Evolutionary conservation across 2,888 invertebrate species (phyloP).

Genomic region (Slavum lentiscoides): DNA sequence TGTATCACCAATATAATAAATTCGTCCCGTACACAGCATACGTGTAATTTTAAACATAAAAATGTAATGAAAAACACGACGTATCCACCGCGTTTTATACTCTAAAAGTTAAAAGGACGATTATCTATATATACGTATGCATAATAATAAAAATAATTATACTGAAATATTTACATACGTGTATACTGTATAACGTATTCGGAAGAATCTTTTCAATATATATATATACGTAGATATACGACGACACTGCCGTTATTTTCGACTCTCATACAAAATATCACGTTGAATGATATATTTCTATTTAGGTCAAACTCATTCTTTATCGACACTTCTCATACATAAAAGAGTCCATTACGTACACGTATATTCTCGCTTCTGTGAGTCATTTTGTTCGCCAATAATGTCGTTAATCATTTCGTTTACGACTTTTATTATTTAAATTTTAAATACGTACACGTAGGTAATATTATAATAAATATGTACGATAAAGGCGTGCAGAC

Average conservation of each 20-base stretch:
- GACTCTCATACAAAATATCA: not conserved
- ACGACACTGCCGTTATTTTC: not conserved
- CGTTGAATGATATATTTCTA: not conserved
- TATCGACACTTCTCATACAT: not conserved
- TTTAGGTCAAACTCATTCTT: conserved; percentile 11
- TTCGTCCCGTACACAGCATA: no score
- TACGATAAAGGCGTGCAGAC: not conserved
- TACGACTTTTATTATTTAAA: not conserved
- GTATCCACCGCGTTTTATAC: no score
- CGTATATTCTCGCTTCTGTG: not conserved
- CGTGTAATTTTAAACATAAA: no score
- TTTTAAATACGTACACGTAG: not conserved
- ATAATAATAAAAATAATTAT: not conserved
- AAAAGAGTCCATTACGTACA: not conserved
- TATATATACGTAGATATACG: not conserved
- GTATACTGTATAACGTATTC: not conserved
- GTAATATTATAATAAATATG: not conserved
- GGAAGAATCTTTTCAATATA: not conserved
- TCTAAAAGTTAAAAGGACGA: no score
- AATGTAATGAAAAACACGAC: no score
- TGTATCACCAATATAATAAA: no score
- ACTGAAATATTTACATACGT: not conserved
- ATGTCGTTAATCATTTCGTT: conserved; percentile 2
- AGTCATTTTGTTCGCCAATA: conserved; percentile 5
- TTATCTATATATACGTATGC: no score